Conservation (phyloP, 2,113 vertebrate species). For the Xyrauchen texanus region DNA sequence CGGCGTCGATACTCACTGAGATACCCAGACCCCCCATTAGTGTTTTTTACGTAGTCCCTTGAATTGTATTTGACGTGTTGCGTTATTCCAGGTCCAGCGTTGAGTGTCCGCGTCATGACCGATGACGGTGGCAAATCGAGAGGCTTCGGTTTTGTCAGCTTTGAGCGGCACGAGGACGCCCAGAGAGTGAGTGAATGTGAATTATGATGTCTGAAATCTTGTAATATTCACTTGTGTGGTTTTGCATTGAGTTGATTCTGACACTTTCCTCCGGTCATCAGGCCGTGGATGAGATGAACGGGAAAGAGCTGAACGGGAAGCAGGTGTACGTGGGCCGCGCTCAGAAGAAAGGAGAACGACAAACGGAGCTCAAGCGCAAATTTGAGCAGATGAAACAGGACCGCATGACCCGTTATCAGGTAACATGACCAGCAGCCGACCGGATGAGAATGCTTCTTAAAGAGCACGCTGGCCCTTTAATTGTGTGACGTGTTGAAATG, state of each 20-base stretch:
- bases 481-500: too few relatives aligned
- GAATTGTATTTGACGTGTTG: neutral
- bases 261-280: conserved; percentile 53
- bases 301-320: conserved; percentile 93
- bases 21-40: too few relatives aligned
- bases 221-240: neutral
- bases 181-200: conserved; percentile 78
- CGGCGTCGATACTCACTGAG: too few relatives aligned
- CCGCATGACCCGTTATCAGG: conserved; percentile 97
- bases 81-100: conserved; percentile 79
- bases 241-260: neutral
- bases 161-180: conserved; percentile 96
- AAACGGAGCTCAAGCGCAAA: conserved; percentile 95
- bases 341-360: conserved; percentile 96
- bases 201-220: neutral
- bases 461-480: too few relatives aligned
- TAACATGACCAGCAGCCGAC: conserved; percentile 49
- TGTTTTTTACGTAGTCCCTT: too few relatives aligned
- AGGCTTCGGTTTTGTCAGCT: conserved; percentile 97
- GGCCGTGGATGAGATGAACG: conserved; percentile 98
- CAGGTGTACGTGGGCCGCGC: conserved; percentile 94
- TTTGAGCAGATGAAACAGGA: conserved; percentile 99
- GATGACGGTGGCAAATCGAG: conserved; percentile 92
- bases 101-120: conserved; percentile 96
- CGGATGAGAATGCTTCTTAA: too few relatives aligned